Base-by-base conservation (phyloP, 2,113 vertebrate genomes). In the Pollimyrus isidori region DNA sequence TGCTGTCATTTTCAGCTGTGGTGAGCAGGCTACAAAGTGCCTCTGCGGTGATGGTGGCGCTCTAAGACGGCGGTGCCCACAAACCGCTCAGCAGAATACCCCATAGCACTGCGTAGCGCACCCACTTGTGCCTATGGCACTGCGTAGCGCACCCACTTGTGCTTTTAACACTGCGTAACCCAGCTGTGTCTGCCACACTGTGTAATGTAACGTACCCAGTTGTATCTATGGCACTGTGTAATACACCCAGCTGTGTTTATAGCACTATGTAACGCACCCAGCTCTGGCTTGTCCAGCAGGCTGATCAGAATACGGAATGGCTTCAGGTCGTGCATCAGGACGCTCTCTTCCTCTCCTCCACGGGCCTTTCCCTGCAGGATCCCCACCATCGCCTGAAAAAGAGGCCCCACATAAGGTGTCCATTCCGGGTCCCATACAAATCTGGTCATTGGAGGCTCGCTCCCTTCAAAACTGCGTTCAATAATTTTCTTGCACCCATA, bases 271-370 rank as follows among this genome's bases (percentile, higher is more conserved):
- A 73, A 76, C 92, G 93, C 97, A 99, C 98, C 98, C 88, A 99
- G 96, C 91, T 99, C 98, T 87, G 98, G 98, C 93, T 99, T 99
- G 95, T 99, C 98, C 94, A 99, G 94, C 89, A 99, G 95, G 93
- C 98, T 99, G 94, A 99, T 99, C 90, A 99, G 97, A 95, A 99
- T 99, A 89, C 98, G 97, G 92, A 99, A 99, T 21, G 98, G 98
- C 94, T 99, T 99, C 87, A 99, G 95, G 93, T 99, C 98, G 50
- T 99, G 98, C 96, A 97, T 98, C 91, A 98, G 94, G 1, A 97
- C 94, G 90, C 96, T 99, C 92, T 99, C 98, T 91, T 97, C 96
- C 93, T 99, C 97, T 92, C 97, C 97, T 21, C 97, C 96, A 45
- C 95, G 91, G 87, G 97, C 97, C 92, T 98, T 99, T 58, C 98